A percentile compares a stretch with the other conserved stretches of the same genome.
Evolutionary conservation across 92 coral and sea anemone species (phyloP).

Genomic region (Porites lobata): DNA sequence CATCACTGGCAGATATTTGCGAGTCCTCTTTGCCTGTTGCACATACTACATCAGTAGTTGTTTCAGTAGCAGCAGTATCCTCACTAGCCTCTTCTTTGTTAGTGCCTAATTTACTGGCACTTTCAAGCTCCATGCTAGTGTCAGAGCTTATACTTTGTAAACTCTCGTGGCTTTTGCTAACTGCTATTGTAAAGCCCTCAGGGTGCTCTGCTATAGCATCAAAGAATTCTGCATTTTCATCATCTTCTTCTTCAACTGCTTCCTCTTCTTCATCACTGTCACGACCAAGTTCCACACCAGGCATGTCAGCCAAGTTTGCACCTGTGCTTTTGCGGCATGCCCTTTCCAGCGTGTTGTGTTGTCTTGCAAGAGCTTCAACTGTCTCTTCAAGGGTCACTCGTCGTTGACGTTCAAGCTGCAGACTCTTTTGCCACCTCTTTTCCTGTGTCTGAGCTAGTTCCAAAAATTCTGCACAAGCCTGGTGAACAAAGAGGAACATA

Average conservation of each 20-base stretch:
- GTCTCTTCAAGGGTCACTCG: conserved; percentile 95
- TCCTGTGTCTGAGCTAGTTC: conserved; percentile 99
- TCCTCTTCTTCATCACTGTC: conserved; percentile 75
- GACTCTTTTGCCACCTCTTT: conserved; percentile 89
- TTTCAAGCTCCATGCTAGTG: conserved; percentile 45
- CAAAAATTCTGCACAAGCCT: conserved; percentile 99
- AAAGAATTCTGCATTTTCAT: conserved; percentile 94
- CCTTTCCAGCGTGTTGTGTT: conserved; percentile 91
- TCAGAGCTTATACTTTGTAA: conserved; percentile 82
- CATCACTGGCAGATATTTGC: neutral
- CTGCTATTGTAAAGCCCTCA: conserved; percentile 77
- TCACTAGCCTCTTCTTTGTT: neutral
- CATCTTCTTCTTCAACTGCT: conserved; percentile 77
- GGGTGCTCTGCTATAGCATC: conserved; percentile 98
- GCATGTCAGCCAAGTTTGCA: conserved; percentile 66
- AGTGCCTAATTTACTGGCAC: neutral
- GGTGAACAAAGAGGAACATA: neutral
- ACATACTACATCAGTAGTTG: neutral
- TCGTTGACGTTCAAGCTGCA: conserved; percentile 89
- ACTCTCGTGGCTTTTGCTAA: conserved; percentile 79
- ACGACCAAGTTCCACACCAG: conserved; percentile 47
- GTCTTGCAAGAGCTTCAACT: conserved; percentile 94
- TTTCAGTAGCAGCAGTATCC: neutral
- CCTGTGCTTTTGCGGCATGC: conserved; percentile 84
- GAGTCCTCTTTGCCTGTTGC: conserved; percentile 1